Base-by-base conservation (phyloP, 1,140 invertebrate genomes). In the Pentalonia nigronervosa region DNA sequence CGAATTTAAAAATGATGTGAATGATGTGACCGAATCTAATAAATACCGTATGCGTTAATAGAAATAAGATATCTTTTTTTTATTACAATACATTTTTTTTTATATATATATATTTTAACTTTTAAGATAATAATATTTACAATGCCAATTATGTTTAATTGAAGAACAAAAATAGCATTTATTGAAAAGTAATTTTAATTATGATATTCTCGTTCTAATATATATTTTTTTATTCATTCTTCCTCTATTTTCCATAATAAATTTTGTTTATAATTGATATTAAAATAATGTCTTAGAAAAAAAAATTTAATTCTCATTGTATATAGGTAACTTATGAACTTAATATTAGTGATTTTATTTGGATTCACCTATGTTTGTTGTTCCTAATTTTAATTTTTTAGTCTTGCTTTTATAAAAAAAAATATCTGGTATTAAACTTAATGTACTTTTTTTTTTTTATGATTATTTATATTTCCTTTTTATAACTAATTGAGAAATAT, bases 1-100 rank as follows among this genome's bases (percentile, higher is more conserved):
- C 47, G 97, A 99, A 94, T 99, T 99, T 95, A 98, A 99, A 94
- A 99, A 99, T 76, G 99, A 99, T 95, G 96, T 99, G 91, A 98
- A 98, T 94, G 97, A 98, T 95, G 97, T 99, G 93, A 96, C 97
- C 91, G 98, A 99, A 95, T 97, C 96, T 92, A 99, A 99, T 95
- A 97, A 97, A 93, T 99, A 99, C 95, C 97, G 98, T 94, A 99
- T 99, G 99, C 98, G 99, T 96, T 99, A 50, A 92, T 91, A 81
- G n/a, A 21, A n/a, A 48, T 47, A 48, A 91, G n/a, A 91, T 34
- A 91, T 48, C 25, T 48, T 50, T 50, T 83, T 84, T 93, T 56
- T 84, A 93, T n/a, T 84, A 83, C 20, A n/a, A 50, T 92, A 76
- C n/a, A 41, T 92, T 91, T 91, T 81, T 81, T 48, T 76, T 20